These are phyloP conservation scores for Lota lota DNA, from an alignment of 2,113 vertebrate species.

Conservation along the genomic window DNA sequence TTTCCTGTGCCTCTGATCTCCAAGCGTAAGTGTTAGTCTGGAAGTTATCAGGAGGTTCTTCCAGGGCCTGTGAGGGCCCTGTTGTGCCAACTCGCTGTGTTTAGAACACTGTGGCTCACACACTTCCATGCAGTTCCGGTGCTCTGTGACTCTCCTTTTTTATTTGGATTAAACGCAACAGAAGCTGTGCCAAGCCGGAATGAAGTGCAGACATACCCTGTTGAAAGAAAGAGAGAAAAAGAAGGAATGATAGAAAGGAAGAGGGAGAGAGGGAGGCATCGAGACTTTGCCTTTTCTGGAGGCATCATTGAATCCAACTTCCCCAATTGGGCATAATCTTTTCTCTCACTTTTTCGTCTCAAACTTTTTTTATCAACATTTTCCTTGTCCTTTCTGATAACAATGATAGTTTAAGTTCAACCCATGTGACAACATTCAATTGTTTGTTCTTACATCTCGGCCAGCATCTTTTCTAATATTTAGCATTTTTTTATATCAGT, in stretches of 20 bases:
- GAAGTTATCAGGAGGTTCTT: constrained; percentile 44
- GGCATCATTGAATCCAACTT: neutral
- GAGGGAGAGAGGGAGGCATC: neutral
- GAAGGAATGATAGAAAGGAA: neutral
- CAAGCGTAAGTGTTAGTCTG: constrained; percentile 17
- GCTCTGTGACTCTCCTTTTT: neutral
- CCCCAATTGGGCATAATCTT: neutral
- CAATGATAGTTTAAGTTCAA: no score
- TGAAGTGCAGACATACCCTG: constrained; percentile 19
- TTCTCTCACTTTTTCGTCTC: neutral
- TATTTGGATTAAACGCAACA: constrained; percentile 38
- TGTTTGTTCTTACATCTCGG: no score
- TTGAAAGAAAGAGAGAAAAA: constrained; percentile 17
- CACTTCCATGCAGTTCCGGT: constrained; percentile 18
- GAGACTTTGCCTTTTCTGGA: neutral
- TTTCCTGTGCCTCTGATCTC: neutral
- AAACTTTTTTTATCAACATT: neutral
- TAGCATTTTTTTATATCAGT: no score
- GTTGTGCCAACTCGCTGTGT: constrained; percentile 30
- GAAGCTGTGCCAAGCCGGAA: constrained; percentile 31
- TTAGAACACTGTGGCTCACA: constrained; percentile 15
- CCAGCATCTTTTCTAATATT: no score
- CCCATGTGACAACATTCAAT: no score
- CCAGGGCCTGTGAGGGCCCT: constrained; percentile 4
- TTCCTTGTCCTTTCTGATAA: no score